A percentile compares a stretch with the other conserved stretches of the same genome.
These are phyloP conservation scores for Hyposoter dolosus DNA, from an alignment of 2,888 invertebrate genomes.

Conservation along the genomic window DNA sequence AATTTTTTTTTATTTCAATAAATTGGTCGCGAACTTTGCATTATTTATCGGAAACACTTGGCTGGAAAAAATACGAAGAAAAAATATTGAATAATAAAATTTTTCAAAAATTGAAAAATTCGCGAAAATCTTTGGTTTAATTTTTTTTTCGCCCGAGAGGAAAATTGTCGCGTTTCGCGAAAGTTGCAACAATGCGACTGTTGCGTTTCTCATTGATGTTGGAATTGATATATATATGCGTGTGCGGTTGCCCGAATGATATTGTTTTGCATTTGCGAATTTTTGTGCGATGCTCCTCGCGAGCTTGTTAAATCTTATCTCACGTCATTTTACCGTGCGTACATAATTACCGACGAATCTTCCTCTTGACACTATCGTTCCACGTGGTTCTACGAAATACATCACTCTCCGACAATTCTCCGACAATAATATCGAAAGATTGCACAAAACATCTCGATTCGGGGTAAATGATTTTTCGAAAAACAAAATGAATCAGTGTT, in stretches of 20 bases:
- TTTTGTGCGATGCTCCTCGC: neutral
- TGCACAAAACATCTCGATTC: neutral
- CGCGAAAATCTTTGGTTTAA: too few species aligned
- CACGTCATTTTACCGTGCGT: conserved; percentile 12
- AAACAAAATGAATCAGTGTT: neutral
- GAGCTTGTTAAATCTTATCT: conserved; percentile 27
- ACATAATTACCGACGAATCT: conserved; percentile 27
- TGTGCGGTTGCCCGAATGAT: neutral
- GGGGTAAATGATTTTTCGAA: neutral
- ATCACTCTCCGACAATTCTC: neutral
- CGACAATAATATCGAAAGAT: neutral
- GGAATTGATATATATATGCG: conserved; percentile 7
- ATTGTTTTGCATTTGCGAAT: conserved; percentile 15
- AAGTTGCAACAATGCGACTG: conserved; percentile 31
- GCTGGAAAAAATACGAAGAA: neutral
- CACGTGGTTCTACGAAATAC: conserved; percentile 14
- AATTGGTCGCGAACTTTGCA: neutral
- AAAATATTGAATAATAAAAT: neutral
- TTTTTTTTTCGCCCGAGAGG: neutral
- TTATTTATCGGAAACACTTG: neutral
- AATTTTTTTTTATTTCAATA: neutral
- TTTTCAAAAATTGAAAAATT: neutral
- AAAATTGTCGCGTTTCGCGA: neutral
- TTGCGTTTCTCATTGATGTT: conserved; percentile 15
- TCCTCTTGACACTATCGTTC: conserved; percentile 20